These are phyloP conservation scores for Andinoacara biseriatus DNA, from an alignment of 2,113 vertebrate species.

Conservation along the genomic window DNA sequence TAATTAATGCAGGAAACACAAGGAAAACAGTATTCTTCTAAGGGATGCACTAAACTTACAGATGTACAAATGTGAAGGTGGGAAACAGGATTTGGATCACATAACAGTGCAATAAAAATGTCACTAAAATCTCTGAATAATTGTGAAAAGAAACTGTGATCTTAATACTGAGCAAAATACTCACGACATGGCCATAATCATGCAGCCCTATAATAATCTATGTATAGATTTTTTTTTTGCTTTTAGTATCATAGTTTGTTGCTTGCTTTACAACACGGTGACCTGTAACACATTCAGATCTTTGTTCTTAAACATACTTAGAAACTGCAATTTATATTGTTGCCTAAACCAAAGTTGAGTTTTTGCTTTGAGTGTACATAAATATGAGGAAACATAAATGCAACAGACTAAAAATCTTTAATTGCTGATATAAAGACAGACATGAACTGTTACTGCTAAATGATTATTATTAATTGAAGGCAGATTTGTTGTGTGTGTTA, in stretches of 20 bases:
- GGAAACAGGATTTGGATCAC: too few relatives aligned
- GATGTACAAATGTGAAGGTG: too few relatives aligned
- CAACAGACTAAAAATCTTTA: neutral
- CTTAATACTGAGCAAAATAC: too few relatives aligned
- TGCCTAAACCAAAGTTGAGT: neutral
- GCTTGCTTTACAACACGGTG: neutral
- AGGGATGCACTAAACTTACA: too few relatives aligned
- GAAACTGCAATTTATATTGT: neutral
- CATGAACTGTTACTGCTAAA: neutral
- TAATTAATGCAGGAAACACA: too few relatives aligned
- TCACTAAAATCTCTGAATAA: too few relatives aligned
- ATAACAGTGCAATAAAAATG: too few relatives aligned
- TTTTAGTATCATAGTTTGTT: neutral
- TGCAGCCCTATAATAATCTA: neutral
- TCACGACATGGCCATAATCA: too few relatives aligned
- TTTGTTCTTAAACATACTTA: neutral
- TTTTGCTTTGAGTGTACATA: neutral
- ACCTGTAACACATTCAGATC: neutral
- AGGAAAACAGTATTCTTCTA: too few relatives aligned
- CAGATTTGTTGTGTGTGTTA: neutral
- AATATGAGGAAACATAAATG: neutral
- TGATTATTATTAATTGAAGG: neutral
- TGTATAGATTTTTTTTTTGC: neutral
- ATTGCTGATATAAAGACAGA: neutral
- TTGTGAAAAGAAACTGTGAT: too few relatives aligned